Evolutionary conservation across 2,113 vertebrate genomes (phyloP), one percentile per base, ranked within the genome.

Genomic region (Corythornis cristatus): DNA sequence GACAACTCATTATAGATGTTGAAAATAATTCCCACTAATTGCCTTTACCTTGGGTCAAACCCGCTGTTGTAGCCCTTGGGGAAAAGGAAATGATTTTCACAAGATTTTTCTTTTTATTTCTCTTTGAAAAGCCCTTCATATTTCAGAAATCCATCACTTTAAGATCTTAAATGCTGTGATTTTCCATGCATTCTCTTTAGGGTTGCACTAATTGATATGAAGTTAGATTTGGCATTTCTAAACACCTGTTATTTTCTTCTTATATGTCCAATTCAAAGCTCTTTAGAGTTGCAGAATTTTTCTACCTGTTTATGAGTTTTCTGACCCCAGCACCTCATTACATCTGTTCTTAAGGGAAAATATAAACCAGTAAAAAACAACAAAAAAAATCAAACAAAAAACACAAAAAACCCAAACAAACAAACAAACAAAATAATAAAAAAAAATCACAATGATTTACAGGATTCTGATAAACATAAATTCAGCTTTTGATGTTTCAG

Each of bases 1-100:
- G 31, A 54, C 20, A 76, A 8, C 42, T 70, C 37, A 67, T 70
- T 67, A 83, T 3, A 57, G 48, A 71, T 8, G 15, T 28, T 74
- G 33, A 86, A 93, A 74, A 90, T 81, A 60, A 74, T 83, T 64
- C 28, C 25, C 31, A 50, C 45, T 83, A 94, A 83, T 83, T 80
- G 51, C n/a, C 31, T 62, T 77, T 58, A 80, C 37, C 72, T 70
- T 51, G 31, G 16, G 25, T 67, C 46, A 80, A 73, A 62, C 9
- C 5, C 51, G 54, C 70, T 62, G 46, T 42, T 88, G 17, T 18
- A 31, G 50, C 5, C 42, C 37, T 7, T 4, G 6, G 33, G 61
- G 25, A n/a, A 74, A 81, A 42, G 12, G 25, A 81, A 66, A 81
- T 2, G 4, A n/a, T 50, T 33, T 83, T 65, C 9, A 2, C 25